A percentile compares a stretch with the other conserved stretches of the same genome.
These are phyloP conservation scores for Terrapene triunguis DNA, from an alignment of 2,113 vertebrate species.

Conservation along the genomic window DNA sequence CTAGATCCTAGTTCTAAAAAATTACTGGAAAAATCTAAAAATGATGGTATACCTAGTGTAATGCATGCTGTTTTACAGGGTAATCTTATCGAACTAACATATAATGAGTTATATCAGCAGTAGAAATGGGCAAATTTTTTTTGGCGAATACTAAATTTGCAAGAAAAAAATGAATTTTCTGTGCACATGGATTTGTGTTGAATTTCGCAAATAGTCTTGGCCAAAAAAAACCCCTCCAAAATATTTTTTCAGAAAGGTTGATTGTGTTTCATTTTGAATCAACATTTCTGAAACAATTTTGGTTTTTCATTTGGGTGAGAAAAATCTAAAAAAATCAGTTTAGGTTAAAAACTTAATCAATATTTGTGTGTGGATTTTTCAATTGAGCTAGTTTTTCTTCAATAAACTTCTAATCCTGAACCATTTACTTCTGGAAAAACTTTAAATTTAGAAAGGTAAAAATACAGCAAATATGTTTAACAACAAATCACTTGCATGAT, in stretches of 20 bases:
- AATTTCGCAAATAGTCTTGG: not conserved
- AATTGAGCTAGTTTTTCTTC: constrained; percentile 13
- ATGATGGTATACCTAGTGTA: not conserved
- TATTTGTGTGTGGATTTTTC: not conserved
- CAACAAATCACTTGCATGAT: not conserved
- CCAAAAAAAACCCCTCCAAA: not conserved
- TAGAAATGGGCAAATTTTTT: not conserved
- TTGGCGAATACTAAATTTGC: not conserved
- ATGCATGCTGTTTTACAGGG: not conserved
- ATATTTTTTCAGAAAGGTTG: not conserved
- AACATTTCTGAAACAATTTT: too few relatives aligned
- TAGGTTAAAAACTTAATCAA: too few relatives aligned
- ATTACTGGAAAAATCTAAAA: not conserved
- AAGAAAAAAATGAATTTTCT: not conserved
- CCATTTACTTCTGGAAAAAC: not conserved
- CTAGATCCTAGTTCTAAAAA: not conserved
- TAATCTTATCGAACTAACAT: not conserved
- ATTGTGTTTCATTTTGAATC: not conserved
- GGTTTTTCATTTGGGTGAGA: too few relatives aligned
- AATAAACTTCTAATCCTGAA: not conserved
- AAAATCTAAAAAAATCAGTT: too few relatives aligned
- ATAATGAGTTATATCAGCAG: not conserved
- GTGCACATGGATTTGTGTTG: not conserved
- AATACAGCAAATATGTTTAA: not conserved
- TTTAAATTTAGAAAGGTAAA: not conserved